phyloP scores from a whole-genome alignment of 1,140 invertebrate species.

The Rhopalosiphum maidis region DNA sequence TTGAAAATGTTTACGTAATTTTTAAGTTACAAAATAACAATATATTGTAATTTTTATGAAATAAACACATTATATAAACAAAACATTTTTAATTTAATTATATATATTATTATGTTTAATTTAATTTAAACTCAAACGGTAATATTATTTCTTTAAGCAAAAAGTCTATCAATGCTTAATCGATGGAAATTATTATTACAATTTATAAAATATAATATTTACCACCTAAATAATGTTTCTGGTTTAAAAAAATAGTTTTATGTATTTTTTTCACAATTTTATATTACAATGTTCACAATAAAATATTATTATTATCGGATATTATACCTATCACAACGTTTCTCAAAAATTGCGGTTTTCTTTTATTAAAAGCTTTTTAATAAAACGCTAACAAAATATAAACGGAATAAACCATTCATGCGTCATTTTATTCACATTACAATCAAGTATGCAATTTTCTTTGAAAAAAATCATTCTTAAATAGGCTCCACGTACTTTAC shows the following conservation, averaged over 20 bases:
- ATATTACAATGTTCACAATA: neutral
- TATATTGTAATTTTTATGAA: no score
- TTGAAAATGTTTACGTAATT: no score
- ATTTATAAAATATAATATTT: no score
- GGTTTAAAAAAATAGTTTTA: neutral
- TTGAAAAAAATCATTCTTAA: neutral
- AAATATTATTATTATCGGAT: conserved; percentile 1
- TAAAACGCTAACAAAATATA: neutral
- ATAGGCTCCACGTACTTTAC: neutral
- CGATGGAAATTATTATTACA: no score
- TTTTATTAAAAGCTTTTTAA: neutral
- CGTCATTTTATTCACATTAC: neutral
- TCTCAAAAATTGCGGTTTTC: neutral
- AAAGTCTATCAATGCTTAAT: no score
- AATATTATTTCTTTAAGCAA: neutral
- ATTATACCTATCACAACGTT: neutral
- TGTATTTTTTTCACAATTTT: neutral
- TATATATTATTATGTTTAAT: neutral
- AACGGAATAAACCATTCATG: neutral
- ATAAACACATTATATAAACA: no score
- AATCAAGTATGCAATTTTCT: neutral
- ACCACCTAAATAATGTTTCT: neutral
- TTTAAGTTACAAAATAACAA: no score
- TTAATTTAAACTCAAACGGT: neutral
- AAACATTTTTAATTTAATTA: no score